Base-by-base conservation (phyloP, 2,113 vertebrate species). In the Lontra canadensis region DNA sequence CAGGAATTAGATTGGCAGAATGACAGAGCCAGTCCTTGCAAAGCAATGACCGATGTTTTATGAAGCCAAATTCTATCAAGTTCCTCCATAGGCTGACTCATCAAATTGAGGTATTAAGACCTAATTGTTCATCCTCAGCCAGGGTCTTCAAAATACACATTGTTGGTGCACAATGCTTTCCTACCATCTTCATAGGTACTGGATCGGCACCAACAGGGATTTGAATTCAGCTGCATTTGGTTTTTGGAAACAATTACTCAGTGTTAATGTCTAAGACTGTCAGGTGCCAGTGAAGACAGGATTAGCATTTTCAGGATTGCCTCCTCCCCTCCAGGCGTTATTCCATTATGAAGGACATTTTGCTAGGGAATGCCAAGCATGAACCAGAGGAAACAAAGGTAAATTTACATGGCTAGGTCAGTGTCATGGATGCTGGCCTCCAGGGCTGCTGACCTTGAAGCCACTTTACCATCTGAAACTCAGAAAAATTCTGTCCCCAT, bases 101-200 rank as follows among this genome's bases (percentile, higher is more conserved):
- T 71, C 84, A 47, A 12, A n/a, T 49, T 61, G 49, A 97, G 25
- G 96, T 26, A 4, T 39, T 34, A 39, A 95, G 89, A 96, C 76
- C 93, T 76, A 52, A 14, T 76, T 69, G 79, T 44, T 95, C 20
- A 21, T 87, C 79, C 84, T 76, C 92, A 88, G 36, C n/a, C 95
- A 88, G 29, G n/a, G 88, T 79, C 96, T 97, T 97, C 63, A 36
- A 59, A 91, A 73, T 61, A 69, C 78, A 29, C 55, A 42, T 76
- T 12, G 34, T 55, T 36, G 90, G 42, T 88, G 49, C 87, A 74
- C 73, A 39, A 36, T 55, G 52, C 12, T 92, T 98, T 96, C 34
- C 83, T 95, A 7, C 14, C 17, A 52, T 57, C 74, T 13, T 79
- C 81, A 57, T 44, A 23, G 44, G 42, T 3, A 49, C 59, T 39